These are phyloP conservation scores for Psophia crepitans DNA, from an alignment of 2,113 vertebrate species.

Conservation along the genomic window DNA sequence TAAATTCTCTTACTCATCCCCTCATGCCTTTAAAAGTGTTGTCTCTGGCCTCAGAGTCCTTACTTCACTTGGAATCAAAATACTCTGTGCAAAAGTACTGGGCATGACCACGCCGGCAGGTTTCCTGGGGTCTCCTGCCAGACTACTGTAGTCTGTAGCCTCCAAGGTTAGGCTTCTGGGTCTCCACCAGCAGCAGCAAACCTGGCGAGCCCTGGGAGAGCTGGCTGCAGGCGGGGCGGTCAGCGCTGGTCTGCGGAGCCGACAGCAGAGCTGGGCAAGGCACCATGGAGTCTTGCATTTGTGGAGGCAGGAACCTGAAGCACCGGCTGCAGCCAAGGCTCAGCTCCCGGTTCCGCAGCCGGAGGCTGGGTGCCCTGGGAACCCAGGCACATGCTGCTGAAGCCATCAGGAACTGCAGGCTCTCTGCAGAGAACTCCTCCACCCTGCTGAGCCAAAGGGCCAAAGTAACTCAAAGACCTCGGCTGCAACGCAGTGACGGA, in stretches of 20 bases:
- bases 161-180: neutral
- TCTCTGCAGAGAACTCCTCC: neutral
- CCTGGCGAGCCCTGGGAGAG: neutral
- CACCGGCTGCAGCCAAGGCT: neutral
- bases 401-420: neutral
- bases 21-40: neutral
- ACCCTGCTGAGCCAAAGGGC: neutral
- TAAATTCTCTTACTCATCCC: neutral
- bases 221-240: neutral
- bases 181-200: neutral
- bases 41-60: neutral
- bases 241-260: neutral
- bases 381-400: neutral
- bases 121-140: neutral
- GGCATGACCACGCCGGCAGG: accelerated
- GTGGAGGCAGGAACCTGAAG: neutral
- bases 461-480: neutral
- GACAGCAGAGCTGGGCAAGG: neutral
- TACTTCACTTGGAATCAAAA: neutral
- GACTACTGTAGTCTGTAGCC: too few species aligned
- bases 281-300: accelerated
- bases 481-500: accelerated
- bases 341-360: neutral
- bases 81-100: neutral
- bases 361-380: neutral